Percentiles rank a stretch among this genome's conserved stretches.
phyloP scores from a whole-genome alignment of 2,113 vertebrate species.

The Lanius collurio region DNA sequence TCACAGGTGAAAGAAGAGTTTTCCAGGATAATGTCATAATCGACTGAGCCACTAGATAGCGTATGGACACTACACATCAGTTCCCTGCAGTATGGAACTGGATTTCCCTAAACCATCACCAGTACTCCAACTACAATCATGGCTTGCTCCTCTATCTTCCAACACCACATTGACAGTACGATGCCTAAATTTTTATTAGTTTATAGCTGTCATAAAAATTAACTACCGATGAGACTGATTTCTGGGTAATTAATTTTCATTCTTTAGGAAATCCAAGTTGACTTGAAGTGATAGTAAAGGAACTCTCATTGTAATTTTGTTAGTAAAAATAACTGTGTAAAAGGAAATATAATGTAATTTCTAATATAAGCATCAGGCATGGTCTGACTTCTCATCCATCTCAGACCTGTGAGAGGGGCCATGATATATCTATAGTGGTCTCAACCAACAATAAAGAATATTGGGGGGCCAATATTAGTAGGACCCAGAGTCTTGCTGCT shows the following conservation, averaged over 20 bases:
- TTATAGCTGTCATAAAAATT: background rate
- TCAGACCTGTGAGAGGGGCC: background rate
- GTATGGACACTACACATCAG: background rate
- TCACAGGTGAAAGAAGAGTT: background rate
- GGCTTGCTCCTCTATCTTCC: background rate
- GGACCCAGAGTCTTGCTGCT: background rate
- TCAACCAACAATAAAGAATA: background rate
- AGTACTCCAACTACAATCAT: background rate
- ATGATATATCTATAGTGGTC: background rate
- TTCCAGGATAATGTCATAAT: background rate
- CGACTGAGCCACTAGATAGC: constrained; percentile 34
- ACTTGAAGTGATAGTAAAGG: background rate
- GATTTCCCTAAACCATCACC: background rate
- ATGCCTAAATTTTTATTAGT: background rate
- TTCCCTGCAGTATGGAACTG: background rate
- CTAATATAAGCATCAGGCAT: background rate
- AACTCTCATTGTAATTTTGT: background rate
- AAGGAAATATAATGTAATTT: background rate
- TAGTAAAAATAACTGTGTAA: background rate
- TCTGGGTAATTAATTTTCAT: background rate
- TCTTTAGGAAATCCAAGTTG: background rate
- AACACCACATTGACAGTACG: background rate
- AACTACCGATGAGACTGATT: background rate
- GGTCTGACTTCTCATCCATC: background rate
- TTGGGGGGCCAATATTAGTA: background rate